Evolutionary conservation across 2,888 invertebrate genomes (phyloP), one percentile per base, ranked within the genome.

Genomic region (Dicyrtoma fusca): DNA sequence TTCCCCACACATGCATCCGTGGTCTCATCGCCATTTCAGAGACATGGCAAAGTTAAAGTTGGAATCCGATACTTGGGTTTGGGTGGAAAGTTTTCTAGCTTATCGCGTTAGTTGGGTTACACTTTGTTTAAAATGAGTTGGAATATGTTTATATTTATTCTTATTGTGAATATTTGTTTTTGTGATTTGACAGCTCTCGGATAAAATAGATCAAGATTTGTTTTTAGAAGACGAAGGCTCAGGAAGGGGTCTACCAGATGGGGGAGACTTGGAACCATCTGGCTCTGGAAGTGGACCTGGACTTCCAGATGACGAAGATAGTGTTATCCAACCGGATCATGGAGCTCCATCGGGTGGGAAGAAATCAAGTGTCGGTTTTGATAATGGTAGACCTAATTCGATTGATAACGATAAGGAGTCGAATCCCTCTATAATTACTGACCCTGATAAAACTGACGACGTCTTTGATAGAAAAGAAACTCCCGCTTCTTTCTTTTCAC

Each of bases 401-500:
- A 66, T 13, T 26, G 55, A 21, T 11, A 44, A 57, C n/a, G 45
- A 17, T 6, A 44, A n/a, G 8, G 63, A 63, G 11, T n/a, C 63
- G 44, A 14, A 19, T 44, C 63, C 63, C 17, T 21, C 45, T n/a
- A 17, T 34, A 44, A 42, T 10, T 21, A 49, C 8, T 19, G 25
- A 42, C 55, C 64, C 3, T 21, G 10, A 25, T 17, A 47, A 44
- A 17, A 42, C 45, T 42, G 71, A 68, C 26, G 73, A 74, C 47
- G 75, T 79, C 59, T 64, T 75, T 69, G 61, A 72, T 51, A 76
- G 76, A 72, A 75, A 76, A 69, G 76, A 76, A 55, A 34, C 74
- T 61, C 75, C 69, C 64, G 75, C 93, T 84, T 93, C 94, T 83
- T 94, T 95, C 89, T 95, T 95, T 85, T 92, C 94, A 81, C 95